Base-by-base conservation (phyloP, 2,797 vertebrate genomes). In the Clarias laeviceps region DNA sequence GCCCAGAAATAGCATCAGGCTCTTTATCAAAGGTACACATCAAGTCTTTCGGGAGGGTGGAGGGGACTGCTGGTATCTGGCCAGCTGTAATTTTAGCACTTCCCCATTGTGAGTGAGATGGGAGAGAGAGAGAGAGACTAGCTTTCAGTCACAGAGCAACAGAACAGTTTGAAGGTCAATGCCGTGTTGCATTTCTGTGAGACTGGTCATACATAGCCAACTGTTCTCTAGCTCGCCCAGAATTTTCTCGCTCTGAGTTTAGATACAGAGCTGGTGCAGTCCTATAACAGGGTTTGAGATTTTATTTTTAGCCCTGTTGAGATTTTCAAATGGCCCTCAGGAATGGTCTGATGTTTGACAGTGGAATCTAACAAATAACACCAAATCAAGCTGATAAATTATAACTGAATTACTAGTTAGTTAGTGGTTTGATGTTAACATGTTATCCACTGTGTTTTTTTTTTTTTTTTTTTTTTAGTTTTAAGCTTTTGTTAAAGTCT, bases 21-120 rank as follows among this genome's bases (percentile, higher is more conserved):
- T 87, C 66, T 91, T 86, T 73, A 87, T 89, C 74, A 82, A 88
- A 66, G 72, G 32, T 80, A 86, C 86, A 89, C 88, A 90, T 90
- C 89, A 90, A 83, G 80, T 54, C 37, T 66, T 88, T 87, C 69
- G 62, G 80, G 80, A n/a, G 84, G 69, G 78, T 82, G 88, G 70
- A 83, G 76, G 70, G 86, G 87, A 81, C 69, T 17, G 15, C 79
- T 87, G 50, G 77, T 86, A 86, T 89, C 80, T 90, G 84, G 84
- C 74, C 84, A 86, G 87, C 82, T 88, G 86, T 86, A 84, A 88
- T 86, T 89, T 88, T 89, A 87, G 82, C 79, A 89, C 88, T 90
- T 89, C 89, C 89, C 86, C 86, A 89, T 89, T 89, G 82, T 83
- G 86, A 87, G 83, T 82, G 74, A 64, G 34, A 87, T 54, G 72